A percentile compares a stretch with the other conserved stretches of the same genome.
These are phyloP conservation scores for Pediacus dermestoides DNA, from an alignment of 2,888 invertebrate species.

Conservation along the genomic window DNA sequence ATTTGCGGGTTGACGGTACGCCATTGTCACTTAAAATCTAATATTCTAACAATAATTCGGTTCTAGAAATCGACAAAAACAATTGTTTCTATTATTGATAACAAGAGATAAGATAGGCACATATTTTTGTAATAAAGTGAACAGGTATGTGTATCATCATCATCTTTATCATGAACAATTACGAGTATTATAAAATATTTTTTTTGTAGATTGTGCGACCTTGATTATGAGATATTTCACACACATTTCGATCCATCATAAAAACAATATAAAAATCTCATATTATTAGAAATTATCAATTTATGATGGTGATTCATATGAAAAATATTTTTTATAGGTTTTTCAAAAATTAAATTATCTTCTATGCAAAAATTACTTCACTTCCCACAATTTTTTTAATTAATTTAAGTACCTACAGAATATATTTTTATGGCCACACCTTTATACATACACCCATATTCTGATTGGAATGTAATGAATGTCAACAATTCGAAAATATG, in stretches of 20 bases:
- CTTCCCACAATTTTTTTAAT: background rate
- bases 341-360: background rate
- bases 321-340: slow-evolving; percentile 5
- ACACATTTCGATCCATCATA: too few relatives aligned
- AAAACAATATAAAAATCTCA: too few relatives aligned
- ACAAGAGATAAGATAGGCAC: too few relatives aligned
- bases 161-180: too few relatives aligned
- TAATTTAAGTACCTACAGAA: slow-evolving; percentile 3
- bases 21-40: slow-evolving; percentile 37
- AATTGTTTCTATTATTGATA: background rate
- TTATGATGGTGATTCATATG: background rate
- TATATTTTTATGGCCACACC: slow-evolving; percentile 42
- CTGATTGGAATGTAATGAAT: slow-evolving; percentile 44
- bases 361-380: background rate
- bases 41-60: background rate
- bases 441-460: slow-evolving; percentile 33
- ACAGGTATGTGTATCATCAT: too few relatives aligned
- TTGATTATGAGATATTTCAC: too few relatives aligned
- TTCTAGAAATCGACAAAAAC: slow-evolving; percentile 2
- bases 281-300: background rate
- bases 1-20: slow-evolving; percentile 42
- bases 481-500: slow-evolving; percentile 34
- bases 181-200: too few relatives aligned
- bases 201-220: too few relatives aligned
- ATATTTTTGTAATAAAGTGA: too few relatives aligned